Evolutionary conservation across 2,888 invertebrate genomes (phyloP), one percentile per base, ranked within the genome.

Genomic region (Pharmacophagus antenor): DNA sequence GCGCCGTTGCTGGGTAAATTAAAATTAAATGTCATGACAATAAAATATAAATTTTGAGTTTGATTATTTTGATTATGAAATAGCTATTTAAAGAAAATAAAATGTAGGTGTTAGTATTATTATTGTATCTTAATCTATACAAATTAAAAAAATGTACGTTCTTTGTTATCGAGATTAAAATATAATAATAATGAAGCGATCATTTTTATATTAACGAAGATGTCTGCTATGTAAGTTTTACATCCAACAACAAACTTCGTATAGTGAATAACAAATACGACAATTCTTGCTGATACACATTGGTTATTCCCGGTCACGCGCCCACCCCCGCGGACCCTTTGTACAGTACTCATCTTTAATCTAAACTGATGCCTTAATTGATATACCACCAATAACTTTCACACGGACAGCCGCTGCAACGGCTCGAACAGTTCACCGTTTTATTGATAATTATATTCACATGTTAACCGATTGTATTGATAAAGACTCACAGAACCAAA

Each of bases 311-410:
- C 55, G 75, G 85, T 81, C 88, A 88, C 89, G n/a, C n/a, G n/a
- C 84, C 77, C 70, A 74, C 65, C 65, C 68, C 70, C 72, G 65
- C 66, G 70, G 66, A 70, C 72, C 74, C 76, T 77, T 82, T 85
- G 84, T 82, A 77, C 65, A 67, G 59, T 69, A 80, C 83, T 85
- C 82, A 88, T 85, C 85, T 83, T 67, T 51, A 63, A 70, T 75
- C 79, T 87, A 87, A 88, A 86, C 87, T 87, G 79, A 82, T 76
- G 79, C 79, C 74, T 74, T 84, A 83, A 84, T 82, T 82, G 81
- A 71, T 77, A 73, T 68, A 72, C 67, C n/a, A n/a, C n/a, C 61
- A 73, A 77, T 76, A 73, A 69, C 72, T 73, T 70, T 71, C 67
- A 63, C 64, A 62, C 58, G 62, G 56, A n/a, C 63, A 62, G 64